Evolutionary conservation across 2,797 vertebrate species (phyloP).

Genomic region (Setipinna tenuifilis): DNA sequence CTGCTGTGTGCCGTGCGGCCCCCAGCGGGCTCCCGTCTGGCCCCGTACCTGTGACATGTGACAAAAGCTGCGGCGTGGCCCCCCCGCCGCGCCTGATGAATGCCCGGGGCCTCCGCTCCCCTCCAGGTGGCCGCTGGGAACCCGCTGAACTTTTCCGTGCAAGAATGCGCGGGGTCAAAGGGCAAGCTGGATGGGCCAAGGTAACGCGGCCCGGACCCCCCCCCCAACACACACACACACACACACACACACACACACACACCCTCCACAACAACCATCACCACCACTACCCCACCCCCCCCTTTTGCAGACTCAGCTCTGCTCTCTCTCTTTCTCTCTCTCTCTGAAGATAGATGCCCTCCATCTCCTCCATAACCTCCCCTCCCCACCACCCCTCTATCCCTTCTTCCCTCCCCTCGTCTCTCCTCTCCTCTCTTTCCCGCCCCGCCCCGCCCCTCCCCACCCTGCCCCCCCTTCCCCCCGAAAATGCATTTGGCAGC

Average conservation of each 20-base stretch:
- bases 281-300: background rate
- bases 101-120: conserved; percentile 43
- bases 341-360: conserved; percentile 24
- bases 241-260: conserved; percentile 24
- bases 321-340: too few species aligned
- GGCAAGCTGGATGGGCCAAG: conserved; percentile 59
- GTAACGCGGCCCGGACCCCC: conserved; percentile 45
- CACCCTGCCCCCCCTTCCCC: conserved; percentile 32
- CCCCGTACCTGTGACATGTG: conserved; percentile 38
- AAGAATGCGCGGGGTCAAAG: conserved; percentile 62
- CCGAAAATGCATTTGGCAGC: conserved; percentile 58
- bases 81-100: conserved; percentile 45
- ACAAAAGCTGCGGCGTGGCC: conserved; percentile 10
- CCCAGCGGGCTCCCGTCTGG: conserved; percentile 11
- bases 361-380: background rate
- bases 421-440: background rate
- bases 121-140: conserved; percentile 58
- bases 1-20: background rate
- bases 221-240: conserved; percentile 18
- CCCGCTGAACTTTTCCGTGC: conserved; percentile 50
- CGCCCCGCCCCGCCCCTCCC: conserved; percentile 20
- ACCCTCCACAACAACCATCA: background rate
- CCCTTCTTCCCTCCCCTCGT: too few species aligned
- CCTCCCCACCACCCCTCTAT: too few species aligned
- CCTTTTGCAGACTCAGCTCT: too few species aligned